Evolutionary conservation across 30 jellyfish, hydroid and myxozoan genomes (phyloP), one percentile per base, ranked within the genome.

Genomic region (Sanderia malayensis): DNA sequence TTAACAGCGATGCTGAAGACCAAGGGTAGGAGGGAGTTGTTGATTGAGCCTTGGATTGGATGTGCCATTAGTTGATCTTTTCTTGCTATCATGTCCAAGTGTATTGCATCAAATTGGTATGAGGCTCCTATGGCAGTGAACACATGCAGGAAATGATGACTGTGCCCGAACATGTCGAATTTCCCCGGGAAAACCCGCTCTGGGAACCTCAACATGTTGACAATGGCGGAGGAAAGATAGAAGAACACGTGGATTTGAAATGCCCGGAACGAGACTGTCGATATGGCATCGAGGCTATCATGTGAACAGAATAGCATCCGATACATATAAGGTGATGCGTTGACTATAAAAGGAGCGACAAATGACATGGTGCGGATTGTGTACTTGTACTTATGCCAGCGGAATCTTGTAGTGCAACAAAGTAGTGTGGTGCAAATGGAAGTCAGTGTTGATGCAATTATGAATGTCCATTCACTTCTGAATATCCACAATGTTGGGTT

Each of bases 121-220:
- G 83, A 76, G 23, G 94, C 86, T 24, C 95, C 98, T 44, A 84
- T 61, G 22, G 96, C 87, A 22, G 92, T 80, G 74, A 92, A 92
- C 22, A 84, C 67, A 33, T 92, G 98, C 67, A 92, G 81, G 31
- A 82, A 83, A 45, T 92, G 94, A 47, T 92, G 98, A 80, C 98
- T 92, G 45, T 78, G 93, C 17, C 98, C 98, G 31, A 92, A 44
- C 31, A 71, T 25, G 58, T 92, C 98, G 71, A 92, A 92, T 66
- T 74, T 80, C 0, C 98, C 98, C 8, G 96, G 98, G 72, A 77
- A 74, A 28, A 77, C 75, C 57, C 96, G 41, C 71, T 92, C 98
- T 1, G 98, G 98, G 22, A 92, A 61, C 2, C 92, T 86, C 2
- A 92, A 83, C 79, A 84, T 72, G 72, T 92, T 92, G 20, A 95